phyloP scores from a whole-genome alignment of 2,113 vertebrate species.

The Columbina picui region DNA sequence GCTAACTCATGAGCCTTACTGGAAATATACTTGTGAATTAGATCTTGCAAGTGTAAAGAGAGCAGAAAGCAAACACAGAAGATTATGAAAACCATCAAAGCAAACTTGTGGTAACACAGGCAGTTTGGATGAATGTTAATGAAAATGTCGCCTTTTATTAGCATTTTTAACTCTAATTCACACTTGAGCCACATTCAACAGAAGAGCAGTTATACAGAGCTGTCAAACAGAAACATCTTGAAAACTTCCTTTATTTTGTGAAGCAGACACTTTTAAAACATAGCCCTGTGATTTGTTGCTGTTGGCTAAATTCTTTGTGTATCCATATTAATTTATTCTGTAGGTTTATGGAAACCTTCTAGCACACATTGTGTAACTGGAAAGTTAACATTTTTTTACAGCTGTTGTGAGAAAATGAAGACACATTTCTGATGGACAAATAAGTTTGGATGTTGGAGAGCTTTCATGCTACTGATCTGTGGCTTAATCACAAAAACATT shows the following conservation, averaged over 20 bases:
- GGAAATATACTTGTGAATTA: not conserved
- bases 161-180: not conserved
- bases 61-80: not conserved
- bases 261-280: conserved; percentile 9
- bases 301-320: conserved; percentile 13
- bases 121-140: not conserved
- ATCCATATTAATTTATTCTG: conserved; percentile 20
- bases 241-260: conserved; percentile 19
- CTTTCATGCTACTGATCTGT: not conserved
- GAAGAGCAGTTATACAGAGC: not conserved
- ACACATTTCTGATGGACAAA: not conserved
- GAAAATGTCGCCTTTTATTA: not conserved
- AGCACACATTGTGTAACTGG: not conserved
- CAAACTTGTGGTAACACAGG: not conserved
- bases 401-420: not conserved
- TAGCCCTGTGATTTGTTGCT: conserved; percentile 1
- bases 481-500: not conserved
- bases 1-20: not conserved
- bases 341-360: not conserved
- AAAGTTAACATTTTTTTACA: conserved; percentile 19
- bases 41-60: not conserved
- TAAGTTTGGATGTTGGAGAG: not conserved
- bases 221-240: conserved; percentile 13
- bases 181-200: not conserved
- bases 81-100: not conserved